These are phyloP conservation scores for Rhopalosiphum maidis DNA, from an alignment of 1,140 invertebrate genomes.

Conservation along the genomic window DNA sequence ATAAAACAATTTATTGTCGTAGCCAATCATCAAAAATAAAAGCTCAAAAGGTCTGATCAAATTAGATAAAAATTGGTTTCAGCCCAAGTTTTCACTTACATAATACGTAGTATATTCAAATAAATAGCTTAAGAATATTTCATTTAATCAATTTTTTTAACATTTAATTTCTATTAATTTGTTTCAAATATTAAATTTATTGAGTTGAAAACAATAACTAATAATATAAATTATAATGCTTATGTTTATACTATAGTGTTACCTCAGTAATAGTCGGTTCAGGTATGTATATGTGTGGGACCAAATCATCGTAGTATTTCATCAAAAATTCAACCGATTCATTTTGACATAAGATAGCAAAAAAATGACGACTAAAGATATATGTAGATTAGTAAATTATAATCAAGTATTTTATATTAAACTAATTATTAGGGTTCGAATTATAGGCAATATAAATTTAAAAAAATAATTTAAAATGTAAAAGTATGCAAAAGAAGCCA, in stretches of 20 bases:
- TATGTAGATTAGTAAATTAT: not conserved
- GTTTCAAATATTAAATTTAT: not conserved
- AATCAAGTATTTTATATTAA: not conserved
- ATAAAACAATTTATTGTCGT: not conserved
- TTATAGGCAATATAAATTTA: not conserved
- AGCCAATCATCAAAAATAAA: not conserved
- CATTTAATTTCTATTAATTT: not conserved
- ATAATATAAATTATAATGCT: not conserved
- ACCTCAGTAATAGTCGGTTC: constrained; percentile 64
- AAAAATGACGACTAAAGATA: constrained; percentile 66
- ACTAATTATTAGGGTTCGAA: not conserved
- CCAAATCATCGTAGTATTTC: constrained; percentile 73
- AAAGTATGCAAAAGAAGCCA: too few species aligned
- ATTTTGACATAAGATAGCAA: constrained; percentile 67
- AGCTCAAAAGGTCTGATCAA: not conserved
- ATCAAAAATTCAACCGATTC: constrained; percentile 77
- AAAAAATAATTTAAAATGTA: not conserved
- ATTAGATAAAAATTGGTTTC: not conserved
- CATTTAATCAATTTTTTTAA: not conserved
- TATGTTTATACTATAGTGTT: not conserved
- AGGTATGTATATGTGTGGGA: constrained; percentile 83
- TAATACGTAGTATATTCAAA: not conserved
- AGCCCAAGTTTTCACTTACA: not conserved
- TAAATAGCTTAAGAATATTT: not conserved
- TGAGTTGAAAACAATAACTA: not conserved